Percentiles rank a stretch among this genome's conserved stretches.
These are phyloP conservation scores for Gisinianus flammeolus DNA, from an alignment of 2,888 invertebrate species.

Conservation along the genomic window DNA sequence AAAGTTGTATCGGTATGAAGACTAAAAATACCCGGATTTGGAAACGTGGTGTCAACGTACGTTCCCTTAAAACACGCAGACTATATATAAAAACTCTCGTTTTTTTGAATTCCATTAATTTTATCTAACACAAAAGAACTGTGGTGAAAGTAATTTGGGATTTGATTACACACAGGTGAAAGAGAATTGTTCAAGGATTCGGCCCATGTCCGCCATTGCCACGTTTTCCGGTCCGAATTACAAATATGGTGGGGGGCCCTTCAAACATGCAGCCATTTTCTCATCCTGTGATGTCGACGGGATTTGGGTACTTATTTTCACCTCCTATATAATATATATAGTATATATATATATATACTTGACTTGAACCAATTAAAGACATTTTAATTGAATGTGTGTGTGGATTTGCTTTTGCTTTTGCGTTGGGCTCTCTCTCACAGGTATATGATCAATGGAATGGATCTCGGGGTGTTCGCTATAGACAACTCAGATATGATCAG, in stretches of 20 bases:
- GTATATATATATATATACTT: conserved; percentile 4
- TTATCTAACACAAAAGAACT: too few species aligned
- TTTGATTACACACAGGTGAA: conserved; percentile 11
- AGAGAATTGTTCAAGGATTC: conserved; percentile 30
- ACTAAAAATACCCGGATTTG: conserved; percentile 36
- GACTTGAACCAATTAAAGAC: background rate
- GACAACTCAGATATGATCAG: conserved; percentile 15
- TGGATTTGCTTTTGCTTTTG: too few species aligned
- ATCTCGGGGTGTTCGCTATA: conserved; percentile 31
- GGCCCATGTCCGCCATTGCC: conserved; percentile 37
- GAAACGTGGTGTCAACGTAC: conserved; percentile 36
- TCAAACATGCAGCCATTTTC: conserved; percentile 36
- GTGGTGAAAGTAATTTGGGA: too few species aligned
- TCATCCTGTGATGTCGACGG: conserved; percentile 34
- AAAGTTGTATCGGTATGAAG: conserved; percentile 34
- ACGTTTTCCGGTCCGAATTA: conserved; percentile 38
- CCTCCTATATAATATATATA: background rate
- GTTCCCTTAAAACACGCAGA: background rate
- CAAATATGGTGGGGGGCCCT: conserved; percentile 35
- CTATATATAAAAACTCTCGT: background rate
- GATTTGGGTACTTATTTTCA: conserved; percentile 28
- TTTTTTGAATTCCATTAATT: too few species aligned
- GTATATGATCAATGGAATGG: conserved; percentile 40
- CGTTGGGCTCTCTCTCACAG: conserved; percentile 6
- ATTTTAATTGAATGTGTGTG: too few species aligned